A percentile compares a stretch with the other conserved stretches of the same genome.
These are phyloP conservation scores for Oryzias melastigma DNA, from an alignment of 2,113 vertebrate genomes.

Conservation along the genomic window DNA sequence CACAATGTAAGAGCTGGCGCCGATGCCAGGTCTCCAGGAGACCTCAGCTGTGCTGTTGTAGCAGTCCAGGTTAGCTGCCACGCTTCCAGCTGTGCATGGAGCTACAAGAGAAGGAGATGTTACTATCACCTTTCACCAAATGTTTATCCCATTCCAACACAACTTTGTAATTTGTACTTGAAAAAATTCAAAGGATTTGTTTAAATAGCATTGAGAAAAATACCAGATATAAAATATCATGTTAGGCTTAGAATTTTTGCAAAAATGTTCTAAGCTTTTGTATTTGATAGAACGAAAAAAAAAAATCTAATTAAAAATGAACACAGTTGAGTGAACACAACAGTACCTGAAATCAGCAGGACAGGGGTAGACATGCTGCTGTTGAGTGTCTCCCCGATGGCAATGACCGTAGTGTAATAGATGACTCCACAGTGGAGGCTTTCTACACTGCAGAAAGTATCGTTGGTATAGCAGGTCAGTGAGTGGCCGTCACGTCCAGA, in stretches of 20 bases:
- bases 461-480: constrained; percentile 54
- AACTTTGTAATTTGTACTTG: too few species aligned
- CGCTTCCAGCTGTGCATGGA: constrained; percentile 61
- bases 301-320: too few species aligned
- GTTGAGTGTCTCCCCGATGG: constrained; percentile 57
- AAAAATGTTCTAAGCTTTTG: too few species aligned
- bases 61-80: constrained; percentile 55
- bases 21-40: constrained; percentile 63
- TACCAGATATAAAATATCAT: too few species aligned
- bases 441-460: constrained; percentile 61
- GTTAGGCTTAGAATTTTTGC: too few species aligned
- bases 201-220: too few species aligned
- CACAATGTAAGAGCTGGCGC: constrained; percentile 61
- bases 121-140: too few species aligned
- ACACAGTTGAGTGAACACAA: not conserved
- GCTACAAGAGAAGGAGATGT: constrained; percentile 49
- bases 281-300: too few species aligned
- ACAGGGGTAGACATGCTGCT: constrained; percentile 57
- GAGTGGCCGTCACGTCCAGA: constrained; percentile 59
- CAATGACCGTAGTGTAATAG: constrained; percentile 59
- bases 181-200: too few species aligned
- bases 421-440: constrained; percentile 72
- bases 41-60: constrained; percentile 54
- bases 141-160: too few species aligned
- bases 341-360: constrained; percentile 67